Conservation (phyloP, 37 sponge, comb jelly and placozoan genomes). For the Mnemiopsis leidyi region DNA sequence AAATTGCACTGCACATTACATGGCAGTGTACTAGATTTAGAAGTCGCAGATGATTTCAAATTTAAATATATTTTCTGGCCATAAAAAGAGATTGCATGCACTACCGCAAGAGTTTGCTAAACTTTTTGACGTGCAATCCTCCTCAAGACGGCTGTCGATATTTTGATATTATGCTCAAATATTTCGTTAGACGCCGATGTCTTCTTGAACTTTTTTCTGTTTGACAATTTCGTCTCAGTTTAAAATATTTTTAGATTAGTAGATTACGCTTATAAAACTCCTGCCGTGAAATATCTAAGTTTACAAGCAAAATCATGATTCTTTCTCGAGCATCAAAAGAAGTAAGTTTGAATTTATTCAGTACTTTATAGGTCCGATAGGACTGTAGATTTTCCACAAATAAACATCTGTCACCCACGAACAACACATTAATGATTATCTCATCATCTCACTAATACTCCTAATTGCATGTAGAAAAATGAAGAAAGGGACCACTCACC, state of each 20-base stretch:
- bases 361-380: too few species aligned
- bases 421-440: too few species aligned
- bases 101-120: not conserved
- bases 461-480: too few species aligned
- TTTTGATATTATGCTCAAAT: not conserved
- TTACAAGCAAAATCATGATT: not conserved
- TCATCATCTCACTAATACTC: too few species aligned
- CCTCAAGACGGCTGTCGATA: conserved; percentile 58
- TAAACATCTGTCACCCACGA: too few species aligned
- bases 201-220: not conserved
- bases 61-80: not conserved
- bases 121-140: conserved; percentile 47
- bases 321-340: conserved; percentile 2
- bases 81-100: not conserved
- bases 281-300: not conserved
- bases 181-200: not conserved
- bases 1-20: not conserved
- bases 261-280: too few species aligned
- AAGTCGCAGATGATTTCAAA: not conserved
- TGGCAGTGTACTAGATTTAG: not conserved
- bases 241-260: not conserved
- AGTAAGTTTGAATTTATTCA: not conserved
- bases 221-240: not conserved
- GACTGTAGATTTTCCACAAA: too few species aligned
- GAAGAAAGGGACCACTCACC: conserved; percentile 64